Conservation (phyloP, 2,113 vertebrate species). For the Lipophrys pholis region DNA sequence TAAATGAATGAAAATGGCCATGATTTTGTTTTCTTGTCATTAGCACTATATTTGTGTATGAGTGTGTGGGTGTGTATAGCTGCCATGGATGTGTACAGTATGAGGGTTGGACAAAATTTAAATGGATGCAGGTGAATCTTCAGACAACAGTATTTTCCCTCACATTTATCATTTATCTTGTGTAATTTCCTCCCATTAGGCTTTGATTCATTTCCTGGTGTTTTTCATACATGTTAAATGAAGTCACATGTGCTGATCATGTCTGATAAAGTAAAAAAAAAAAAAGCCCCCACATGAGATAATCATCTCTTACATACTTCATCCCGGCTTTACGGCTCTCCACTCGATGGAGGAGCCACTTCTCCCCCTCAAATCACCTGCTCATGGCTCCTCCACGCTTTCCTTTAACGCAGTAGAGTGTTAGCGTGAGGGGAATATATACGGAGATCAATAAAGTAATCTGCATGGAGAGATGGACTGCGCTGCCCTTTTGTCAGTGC, state of each 20-base stretch:
- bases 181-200: neutral
- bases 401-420: constrained; percentile 49
- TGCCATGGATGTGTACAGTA: constrained; percentile 2
- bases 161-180: constrained; percentile 28
- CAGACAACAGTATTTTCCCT: constrained; percentile 41
- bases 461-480: constrained; percentile 35
- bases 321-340: constrained; percentile 16
- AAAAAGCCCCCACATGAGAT: neutral
- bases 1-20: constrained; percentile 19
- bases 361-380: constrained; percentile 20
- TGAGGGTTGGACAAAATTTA: constrained; percentile 2
- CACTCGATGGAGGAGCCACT: constrained; percentile 35
- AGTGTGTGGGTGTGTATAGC: neutral
- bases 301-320: constrained; percentile 11
- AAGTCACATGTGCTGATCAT: neutral
- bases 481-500: constrained; percentile 42
- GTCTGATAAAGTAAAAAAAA: constrained; percentile 1
- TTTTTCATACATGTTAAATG: constrained; percentile 3
- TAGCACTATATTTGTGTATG: neutral
- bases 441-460: neutral
- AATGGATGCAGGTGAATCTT: constrained; percentile 41
- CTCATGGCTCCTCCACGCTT: constrained; percentile 38
- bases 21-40: neutral
- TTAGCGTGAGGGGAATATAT: constrained; percentile 15
- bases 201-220: constrained; percentile 10